Evolutionary conservation across 2,113 vertebrate species (phyloP).

Genomic region (Oophaga pumilio): DNA sequence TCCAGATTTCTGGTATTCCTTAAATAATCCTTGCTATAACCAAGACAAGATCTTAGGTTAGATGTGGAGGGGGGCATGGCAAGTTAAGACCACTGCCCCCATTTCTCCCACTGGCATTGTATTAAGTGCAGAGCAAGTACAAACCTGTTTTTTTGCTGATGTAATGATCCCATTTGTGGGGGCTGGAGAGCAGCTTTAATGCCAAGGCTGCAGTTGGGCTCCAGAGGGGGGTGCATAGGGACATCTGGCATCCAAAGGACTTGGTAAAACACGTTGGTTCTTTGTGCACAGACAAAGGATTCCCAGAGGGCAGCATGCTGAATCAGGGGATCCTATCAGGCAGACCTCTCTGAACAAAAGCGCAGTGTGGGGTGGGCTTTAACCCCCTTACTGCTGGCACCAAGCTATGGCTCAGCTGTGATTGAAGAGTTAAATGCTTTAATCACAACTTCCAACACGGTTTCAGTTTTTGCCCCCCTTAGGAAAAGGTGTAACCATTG

Average conservation of each 20-base stretch:
- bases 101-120: conserved; percentile 17
- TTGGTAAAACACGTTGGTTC: conserved; percentile 34
- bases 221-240: conserved; percentile 32
- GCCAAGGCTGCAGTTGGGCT: conserved; percentile 25
- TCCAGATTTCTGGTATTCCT: too few species aligned
- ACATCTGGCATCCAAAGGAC: conserved; percentile 61
- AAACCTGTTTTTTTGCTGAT: conserved; percentile 49
- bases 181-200: background rate
- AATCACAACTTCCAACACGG: too few species aligned
- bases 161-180: conserved; percentile 9
- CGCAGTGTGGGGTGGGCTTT: conserved; percentile 4
- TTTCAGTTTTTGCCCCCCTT: too few species aligned
- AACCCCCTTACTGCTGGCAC: background rate
- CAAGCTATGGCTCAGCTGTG: too few species aligned
- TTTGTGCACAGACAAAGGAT: conserved; percentile 62
- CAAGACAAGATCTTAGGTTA: background rate
- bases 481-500: too few species aligned
- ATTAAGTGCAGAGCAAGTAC: conserved; percentile 35
- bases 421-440: too few species aligned
- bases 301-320: conserved; percentile 48
- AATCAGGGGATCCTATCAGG: conserved; percentile 11
- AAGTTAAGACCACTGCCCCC: background rate
- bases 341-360: conserved; percentile 18
- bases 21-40: too few species aligned
- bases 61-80: background rate